Evolutionary conservation across 2,797 vertebrate genomes (phyloP).

Genomic region (Microctenopoma stevenorrisi): DNA sequence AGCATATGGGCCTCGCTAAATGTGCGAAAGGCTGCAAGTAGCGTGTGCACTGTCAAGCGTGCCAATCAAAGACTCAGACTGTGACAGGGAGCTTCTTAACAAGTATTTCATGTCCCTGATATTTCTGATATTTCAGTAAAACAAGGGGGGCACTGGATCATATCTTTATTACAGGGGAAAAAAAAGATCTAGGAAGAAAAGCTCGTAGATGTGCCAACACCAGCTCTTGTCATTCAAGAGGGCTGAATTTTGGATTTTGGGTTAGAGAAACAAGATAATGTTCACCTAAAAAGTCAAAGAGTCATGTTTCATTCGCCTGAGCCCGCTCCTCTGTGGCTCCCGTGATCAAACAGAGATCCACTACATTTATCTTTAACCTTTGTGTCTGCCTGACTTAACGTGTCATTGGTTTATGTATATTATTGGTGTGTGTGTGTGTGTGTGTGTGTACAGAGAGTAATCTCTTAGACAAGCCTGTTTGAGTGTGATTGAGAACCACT

Average conservation of each 20-base stretch:
- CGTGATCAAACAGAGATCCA: conserved; percentile 64
- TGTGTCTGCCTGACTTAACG: conserved; percentile 56
- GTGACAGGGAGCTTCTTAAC: conserved; percentile 72
- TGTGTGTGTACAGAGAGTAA: conserved; percentile 39
- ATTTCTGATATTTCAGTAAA: conserved; percentile 66
- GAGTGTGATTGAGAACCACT: conserved; percentile 62
- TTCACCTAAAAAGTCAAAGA: conserved; percentile 75
- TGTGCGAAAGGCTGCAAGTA: conserved; percentile 79
- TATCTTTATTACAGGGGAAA: conserved; percentile 54
- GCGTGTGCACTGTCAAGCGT: conserved; percentile 60
- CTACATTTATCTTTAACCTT: conserved; percentile 67
- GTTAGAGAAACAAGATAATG: conserved; percentile 76
- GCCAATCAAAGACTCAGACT: conserved; percentile 72
- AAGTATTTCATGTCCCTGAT: conserved; percentile 70
- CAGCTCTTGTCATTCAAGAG: conserved; percentile 78
- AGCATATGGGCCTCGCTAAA: conserved; percentile 83
- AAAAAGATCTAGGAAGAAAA: conserved; percentile 56
- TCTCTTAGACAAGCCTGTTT: conserved; percentile 49
- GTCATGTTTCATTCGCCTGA: conserved; percentile 69
- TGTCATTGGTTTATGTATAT: conserved; percentile 46
- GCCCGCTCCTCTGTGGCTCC: conserved; percentile 55
- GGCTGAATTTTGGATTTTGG: conserved; percentile 68
- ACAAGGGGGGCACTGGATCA: conserved; percentile 56
- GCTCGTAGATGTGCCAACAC: conserved; percentile 65
- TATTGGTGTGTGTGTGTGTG: conserved; percentile 45